A percentile compares a stretch with the other conserved stretches of the same genome.
Conservation (phyloP, 2,797 vertebrate species). For the Ceyx erithaca region DNA sequence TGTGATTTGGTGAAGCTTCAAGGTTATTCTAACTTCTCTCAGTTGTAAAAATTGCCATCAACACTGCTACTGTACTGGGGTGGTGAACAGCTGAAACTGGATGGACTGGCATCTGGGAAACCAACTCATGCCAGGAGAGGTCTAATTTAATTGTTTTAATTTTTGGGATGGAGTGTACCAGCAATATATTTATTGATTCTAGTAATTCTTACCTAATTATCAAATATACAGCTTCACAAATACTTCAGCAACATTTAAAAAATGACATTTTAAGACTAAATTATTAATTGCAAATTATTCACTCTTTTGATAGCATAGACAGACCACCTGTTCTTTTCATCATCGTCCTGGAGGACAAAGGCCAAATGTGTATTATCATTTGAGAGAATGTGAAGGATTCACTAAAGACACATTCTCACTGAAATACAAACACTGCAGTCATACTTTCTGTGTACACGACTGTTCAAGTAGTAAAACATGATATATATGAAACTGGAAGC, state of each 20-base stretch:
- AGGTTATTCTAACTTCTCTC: neutral
- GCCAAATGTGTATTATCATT: neutral
- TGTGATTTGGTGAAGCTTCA: neutral
- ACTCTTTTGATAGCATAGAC: neutral
- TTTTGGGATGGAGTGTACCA: neutral
- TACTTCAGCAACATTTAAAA: neutral
- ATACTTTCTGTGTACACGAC: neutral
- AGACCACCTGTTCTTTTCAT: neutral
- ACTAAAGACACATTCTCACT: neutral
- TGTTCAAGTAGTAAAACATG: neutral
- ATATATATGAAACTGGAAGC: neutral
- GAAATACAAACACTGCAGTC: conserved; percentile 3
- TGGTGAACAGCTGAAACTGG: neutral
- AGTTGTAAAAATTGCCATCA: neutral
- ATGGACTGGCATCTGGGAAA: neutral
- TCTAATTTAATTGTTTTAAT: neutral
- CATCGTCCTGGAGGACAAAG: neutral
- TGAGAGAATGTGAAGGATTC: neutral
- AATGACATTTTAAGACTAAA: conserved; percentile 3
- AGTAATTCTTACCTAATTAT: neutral
- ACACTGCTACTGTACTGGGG: neutral
- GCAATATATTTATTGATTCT: neutral
- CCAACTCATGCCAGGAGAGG: neutral
- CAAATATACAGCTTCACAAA: neutral
- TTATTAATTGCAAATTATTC: conserved; percentile 25